Evolutionary conservation across 2,797 vertebrate genomes (phyloP).

Genomic region (Rhincodon typus): DNA sequence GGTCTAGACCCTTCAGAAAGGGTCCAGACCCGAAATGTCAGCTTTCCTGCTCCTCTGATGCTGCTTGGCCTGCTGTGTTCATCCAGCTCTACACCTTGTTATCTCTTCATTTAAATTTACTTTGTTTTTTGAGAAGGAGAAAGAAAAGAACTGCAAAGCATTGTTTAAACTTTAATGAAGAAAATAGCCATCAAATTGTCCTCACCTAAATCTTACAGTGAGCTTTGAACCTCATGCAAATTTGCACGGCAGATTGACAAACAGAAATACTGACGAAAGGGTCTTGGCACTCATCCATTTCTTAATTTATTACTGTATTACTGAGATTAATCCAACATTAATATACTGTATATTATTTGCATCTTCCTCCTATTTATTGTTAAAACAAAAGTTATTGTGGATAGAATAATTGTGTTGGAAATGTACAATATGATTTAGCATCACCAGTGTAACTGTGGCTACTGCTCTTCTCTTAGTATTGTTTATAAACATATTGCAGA

Average conservation of each 20-base stretch:
- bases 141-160: not conserved
- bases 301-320: not conserved
- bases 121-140: not conserved
- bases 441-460: not conserved
- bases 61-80: too few species aligned
- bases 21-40: too few species aligned
- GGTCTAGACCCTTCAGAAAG: too few species aligned
- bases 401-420: not conserved
- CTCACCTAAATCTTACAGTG: not conserved
- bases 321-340: not conserved
- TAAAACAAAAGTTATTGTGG: not conserved
- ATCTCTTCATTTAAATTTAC: not conserved
- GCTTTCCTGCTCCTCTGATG: too few species aligned
- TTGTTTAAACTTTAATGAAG: not conserved
- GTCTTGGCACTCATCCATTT: not conserved
- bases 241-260: not conserved
- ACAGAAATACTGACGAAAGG: not conserved
- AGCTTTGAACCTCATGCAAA: not conserved
- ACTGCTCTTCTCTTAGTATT: not conserved
- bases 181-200: not conserved
- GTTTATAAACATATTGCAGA: constrained; percentile 3
- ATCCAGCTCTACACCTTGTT: too few species aligned
- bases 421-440: not conserved
- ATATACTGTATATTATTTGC: not conserved
- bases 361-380: not conserved